Conservation (phyloP, 2,797 vertebrate genomes). For the Phoxinus dragarum region DNA sequence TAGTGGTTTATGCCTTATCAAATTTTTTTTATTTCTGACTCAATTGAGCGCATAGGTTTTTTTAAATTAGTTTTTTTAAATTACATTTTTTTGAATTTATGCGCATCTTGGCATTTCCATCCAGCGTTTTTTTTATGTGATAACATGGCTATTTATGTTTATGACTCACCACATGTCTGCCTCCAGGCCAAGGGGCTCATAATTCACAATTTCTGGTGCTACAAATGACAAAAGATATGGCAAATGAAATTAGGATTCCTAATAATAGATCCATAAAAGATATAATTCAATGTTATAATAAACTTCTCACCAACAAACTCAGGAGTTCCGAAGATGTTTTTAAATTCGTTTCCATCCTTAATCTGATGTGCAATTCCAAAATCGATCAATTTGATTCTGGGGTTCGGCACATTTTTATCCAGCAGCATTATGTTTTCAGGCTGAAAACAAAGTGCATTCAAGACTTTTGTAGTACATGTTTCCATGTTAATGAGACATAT, state of each 20-base stretch:
- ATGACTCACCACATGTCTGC: constrained; percentile 94
- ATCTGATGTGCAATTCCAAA: constrained; percentile 98
- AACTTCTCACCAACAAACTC: constrained; percentile 90
- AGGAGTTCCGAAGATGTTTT: constrained; percentile 97
- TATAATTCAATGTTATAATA: neutral
- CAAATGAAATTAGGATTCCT: constrained; percentile 29
- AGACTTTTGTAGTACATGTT: neutral
- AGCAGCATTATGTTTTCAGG: constrained; percentile 98
- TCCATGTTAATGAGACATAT: neutral
- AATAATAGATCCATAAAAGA: no score
- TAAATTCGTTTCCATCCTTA: constrained; percentile 96
- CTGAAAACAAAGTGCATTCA: constrained; percentile 69
- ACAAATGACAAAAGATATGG: constrained; percentile 62
- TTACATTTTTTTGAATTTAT: neutral
- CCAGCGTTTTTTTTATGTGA: neutral
- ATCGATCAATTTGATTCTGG: constrained; percentile 97
- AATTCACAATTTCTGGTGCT: constrained; percentile 99
- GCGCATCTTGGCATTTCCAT: neutral
- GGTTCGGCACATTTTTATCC: constrained; percentile 92
- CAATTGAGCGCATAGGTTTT: no score
- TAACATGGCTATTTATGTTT: neutral
- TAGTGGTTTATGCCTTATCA: neutral
- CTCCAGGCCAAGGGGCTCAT: constrained; percentile 95
- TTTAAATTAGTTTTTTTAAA: neutral
- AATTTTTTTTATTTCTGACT: neutral